Conservation (phyloP, 2,113 vertebrate genomes). For the Osmerus mordax region DNA sequence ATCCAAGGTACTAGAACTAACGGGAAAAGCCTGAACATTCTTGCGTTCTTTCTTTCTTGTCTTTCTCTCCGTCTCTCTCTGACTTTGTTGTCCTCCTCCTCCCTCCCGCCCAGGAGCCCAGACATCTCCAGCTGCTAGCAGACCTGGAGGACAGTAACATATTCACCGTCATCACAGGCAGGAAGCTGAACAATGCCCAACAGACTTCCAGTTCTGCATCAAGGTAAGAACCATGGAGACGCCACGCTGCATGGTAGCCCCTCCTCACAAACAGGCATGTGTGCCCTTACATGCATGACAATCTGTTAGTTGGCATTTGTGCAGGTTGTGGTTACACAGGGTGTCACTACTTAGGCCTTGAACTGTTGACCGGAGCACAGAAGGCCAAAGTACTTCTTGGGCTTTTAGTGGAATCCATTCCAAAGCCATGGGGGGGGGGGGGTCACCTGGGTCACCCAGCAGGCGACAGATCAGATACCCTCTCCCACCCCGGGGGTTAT, state of each 20-base stretch:
- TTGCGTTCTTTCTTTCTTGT: neutral
- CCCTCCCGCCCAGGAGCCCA: constrained; percentile 77
- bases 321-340: too few relatives aligned
- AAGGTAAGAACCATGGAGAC: constrained; percentile 74
- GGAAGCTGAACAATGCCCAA: constrained; percentile 82
- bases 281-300: too few relatives aligned
- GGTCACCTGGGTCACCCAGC: constrained; percentile 36
- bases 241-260: too few relatives aligned
- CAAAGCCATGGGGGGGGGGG: constrained; percentile 10
- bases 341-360: too few relatives aligned
- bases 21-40: neutral
- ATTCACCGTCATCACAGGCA: constrained; percentile 80
- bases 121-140: constrained; percentile 87
- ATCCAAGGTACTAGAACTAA: constrained; percentile 82
- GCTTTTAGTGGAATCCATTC: neutral
- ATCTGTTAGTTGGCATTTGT: too few relatives aligned
- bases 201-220: constrained; percentile 89
- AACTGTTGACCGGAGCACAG: neutral
- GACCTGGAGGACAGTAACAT: constrained; percentile 88
- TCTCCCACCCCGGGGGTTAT: constrained; percentile 43
- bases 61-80: neutral
- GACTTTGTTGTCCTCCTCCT: neutral
- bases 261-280: too few relatives aligned
- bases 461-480: constrained; percentile 43
- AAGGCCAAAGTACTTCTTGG: neutral